Evolutionary conservation across 2,888 invertebrate genomes (phyloP).

Genomic region (Phaedon cochleariae): DNA sequence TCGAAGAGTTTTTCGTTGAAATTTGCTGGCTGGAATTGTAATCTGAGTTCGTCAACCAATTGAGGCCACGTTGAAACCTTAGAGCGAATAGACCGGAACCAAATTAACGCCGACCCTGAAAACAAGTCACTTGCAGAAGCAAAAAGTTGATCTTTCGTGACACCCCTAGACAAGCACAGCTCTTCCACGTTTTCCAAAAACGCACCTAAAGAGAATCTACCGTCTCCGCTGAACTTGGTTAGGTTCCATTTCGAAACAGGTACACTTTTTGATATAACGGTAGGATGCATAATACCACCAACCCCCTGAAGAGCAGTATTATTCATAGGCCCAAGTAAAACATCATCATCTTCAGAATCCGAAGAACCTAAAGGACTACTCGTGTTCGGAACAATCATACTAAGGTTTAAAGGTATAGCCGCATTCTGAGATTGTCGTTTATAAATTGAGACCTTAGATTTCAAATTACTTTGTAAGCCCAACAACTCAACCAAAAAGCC

Average conservation of each 20-base stretch:
- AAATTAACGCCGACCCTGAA: slow-evolving; percentile 23
- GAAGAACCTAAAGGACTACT: no score
- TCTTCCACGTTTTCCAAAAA: slow-evolving; percentile 29
- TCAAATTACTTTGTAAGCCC: slow-evolving; percentile 8
- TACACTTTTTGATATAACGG: no score
- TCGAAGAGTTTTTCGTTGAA: slow-evolving; percentile 42
- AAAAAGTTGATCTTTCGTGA: slow-evolving; percentile 25
- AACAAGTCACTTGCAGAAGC: slow-evolving; percentile 29
- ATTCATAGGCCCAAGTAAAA: neutral
- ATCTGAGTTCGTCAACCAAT: slow-evolving; percentile 10
- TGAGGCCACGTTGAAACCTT: slow-evolving; percentile 6
- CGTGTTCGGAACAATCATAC: neutral
- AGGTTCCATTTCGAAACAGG: slow-evolving; percentile 32
- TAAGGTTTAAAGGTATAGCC: neutral
- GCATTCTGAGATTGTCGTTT: slow-evolving; percentile 1
- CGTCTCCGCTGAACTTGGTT: slow-evolving; percentile 23
- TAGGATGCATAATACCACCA: no score
- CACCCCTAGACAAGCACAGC: slow-evolving; percentile 21
- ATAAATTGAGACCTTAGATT: neutral
- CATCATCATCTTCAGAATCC: no score
- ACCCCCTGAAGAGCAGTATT: neutral
- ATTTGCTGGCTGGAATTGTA: slow-evolving; percentile 36
- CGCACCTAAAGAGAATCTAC: slow-evolving; percentile 19
- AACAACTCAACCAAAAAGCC: slow-evolving; percentile 5
- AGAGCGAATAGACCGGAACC: slow-evolving; percentile 10